Base-by-base conservation (phyloP, 1,140 invertebrate genomes). In the Antheraea mylitta region DNA sequence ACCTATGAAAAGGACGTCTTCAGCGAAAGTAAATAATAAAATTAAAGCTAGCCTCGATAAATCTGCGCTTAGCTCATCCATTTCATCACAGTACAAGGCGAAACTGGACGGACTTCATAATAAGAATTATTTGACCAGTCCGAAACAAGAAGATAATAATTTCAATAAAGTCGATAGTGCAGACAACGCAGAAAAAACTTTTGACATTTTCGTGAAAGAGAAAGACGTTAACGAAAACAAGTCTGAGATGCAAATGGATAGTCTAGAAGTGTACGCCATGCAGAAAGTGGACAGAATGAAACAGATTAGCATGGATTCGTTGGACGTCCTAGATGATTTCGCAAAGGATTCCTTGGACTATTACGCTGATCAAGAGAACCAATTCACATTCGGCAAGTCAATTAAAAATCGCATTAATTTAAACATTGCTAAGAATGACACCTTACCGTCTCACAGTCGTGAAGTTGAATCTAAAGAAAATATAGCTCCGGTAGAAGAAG, bases 191-290 rank as follows among this genome's bases (percentile, higher is more conserved):
- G 94, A 94, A 68, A 94, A 93, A 67, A 92, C 91, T 5, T 94
- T 94, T 70, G 93, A 94, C 63, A 91, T 94, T 77, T 94, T 93
- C 72, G 93, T 94, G 3, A 87, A 93, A 53, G 94, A 94, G 78
- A 94, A 93, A 74, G 94, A 94, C 36, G 86, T 93, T 10, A 93
- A 92, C n/a, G 93, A 94, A 69, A 94, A 94, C 73, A 92, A 90
- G 77, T 93, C 91, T 59, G 92, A 93, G 83, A 92, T 93, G 16
- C 91, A 92, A 83, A 93, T 94, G 93, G 93, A 94, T 66, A 93
- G 93, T 67, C 81, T 94, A 10, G 94, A 94, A 80, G 91, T 93
- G 0, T 93, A 93, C 58, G 92, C 92, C 0, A 92, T 92, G 77
- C 93, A 93, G 22, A 92, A 82, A 74, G 87, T 86, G 69, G 92